A percentile compares a stretch with the other conserved stretches of the same genome.
Evolutionary conservation across 2,888 invertebrate genomes (phyloP).

Genomic region (Gibbula magus): DNA sequence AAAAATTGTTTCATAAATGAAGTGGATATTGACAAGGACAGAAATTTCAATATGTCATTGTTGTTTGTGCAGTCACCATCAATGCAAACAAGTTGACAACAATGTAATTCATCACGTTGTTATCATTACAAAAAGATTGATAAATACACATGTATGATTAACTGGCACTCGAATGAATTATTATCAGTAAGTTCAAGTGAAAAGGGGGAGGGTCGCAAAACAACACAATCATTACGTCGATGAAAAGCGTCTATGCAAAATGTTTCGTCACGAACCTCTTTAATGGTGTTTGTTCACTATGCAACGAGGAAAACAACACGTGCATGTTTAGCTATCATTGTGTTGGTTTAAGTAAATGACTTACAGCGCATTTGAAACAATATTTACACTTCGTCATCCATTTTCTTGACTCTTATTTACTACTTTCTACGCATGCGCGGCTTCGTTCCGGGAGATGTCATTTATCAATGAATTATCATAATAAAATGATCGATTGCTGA

Average conservation of each 20-base stretch:
- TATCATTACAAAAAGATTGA: background rate
- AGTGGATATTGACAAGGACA: too few species aligned
- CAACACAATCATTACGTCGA: background rate
- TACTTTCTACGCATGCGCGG: background rate
- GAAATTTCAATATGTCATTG: background rate
- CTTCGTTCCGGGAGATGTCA: background rate
- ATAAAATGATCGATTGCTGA: background rate
- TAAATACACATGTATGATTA: too few species aligned
- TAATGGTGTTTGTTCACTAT: background rate
- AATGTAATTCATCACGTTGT: background rate
- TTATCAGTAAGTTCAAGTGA: too few species aligned
- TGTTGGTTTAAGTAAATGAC: background rate
- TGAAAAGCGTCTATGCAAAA: background rate
- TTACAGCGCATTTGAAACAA: background rate
- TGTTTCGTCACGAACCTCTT: background rate
- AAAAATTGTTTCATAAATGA: too few species aligned
- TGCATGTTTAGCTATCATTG: background rate
- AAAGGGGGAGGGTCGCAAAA: background rate
- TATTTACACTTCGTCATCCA: background rate
- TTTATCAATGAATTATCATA: background rate
- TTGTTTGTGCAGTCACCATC: background rate
- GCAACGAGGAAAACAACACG: background rate
- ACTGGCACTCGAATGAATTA: too few species aligned
- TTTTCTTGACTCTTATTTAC: slow-evolving; percentile 9
- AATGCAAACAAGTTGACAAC: background rate